These are phyloP conservation scores for Corythornis madagascariensis DNA, from an alignment of 2,113 vertebrate genomes.

Conservation along the genomic window DNA sequence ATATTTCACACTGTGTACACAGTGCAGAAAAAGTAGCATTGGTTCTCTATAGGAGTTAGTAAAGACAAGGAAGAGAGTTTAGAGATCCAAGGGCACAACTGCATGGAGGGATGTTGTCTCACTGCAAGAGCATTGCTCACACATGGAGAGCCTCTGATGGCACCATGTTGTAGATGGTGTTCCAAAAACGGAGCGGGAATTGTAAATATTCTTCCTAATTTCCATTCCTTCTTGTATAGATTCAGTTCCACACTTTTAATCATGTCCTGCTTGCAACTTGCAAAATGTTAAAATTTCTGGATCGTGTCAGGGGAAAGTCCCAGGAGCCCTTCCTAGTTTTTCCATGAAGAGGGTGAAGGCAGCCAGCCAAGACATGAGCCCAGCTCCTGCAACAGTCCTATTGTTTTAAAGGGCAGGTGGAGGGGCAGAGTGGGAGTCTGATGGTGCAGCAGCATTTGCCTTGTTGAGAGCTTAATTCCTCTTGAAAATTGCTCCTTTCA, in stretches of 20 bases:
- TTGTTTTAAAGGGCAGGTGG: background rate
- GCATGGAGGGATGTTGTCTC: background rate
- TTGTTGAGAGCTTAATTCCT: constrained; percentile 11
- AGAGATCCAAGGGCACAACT: background rate
- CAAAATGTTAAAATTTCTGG: background rate
- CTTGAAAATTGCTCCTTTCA: background rate
- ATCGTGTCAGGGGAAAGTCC: background rate
- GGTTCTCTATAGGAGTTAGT: background rate
- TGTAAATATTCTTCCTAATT: background rate
- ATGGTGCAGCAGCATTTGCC: background rate
- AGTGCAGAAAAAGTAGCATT: constrained; percentile 70
- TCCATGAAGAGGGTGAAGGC: background rate
- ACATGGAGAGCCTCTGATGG: background rate
- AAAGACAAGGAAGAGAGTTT: background rate
- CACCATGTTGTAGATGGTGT: accelerated
- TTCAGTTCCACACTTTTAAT: background rate
- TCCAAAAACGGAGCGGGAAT: background rate
- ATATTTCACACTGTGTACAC: constrained; percentile 71
- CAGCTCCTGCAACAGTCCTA: background rate
- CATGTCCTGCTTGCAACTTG: accelerated
- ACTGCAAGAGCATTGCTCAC: background rate
- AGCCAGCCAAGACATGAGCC: background rate
- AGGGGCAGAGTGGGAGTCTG: background rate
- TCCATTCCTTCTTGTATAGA: background rate
- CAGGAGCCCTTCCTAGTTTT: background rate